phyloP scores from a whole-genome alignment of 2,113 vertebrate species.

The Platichthys flesus region DNA sequence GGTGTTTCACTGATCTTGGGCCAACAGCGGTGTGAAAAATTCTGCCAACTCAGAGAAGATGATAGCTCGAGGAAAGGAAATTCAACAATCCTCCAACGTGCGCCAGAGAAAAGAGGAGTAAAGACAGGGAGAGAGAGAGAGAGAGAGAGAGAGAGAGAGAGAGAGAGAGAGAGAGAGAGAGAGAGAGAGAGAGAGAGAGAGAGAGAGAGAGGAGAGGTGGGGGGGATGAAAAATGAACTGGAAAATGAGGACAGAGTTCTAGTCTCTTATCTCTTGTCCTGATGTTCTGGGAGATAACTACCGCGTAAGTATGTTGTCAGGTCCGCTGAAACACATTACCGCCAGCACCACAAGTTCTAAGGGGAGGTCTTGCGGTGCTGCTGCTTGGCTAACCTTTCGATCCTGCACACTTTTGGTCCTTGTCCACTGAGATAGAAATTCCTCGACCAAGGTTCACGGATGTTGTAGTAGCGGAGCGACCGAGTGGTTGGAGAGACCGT shows the following conservation, averaged over 20 bases:
- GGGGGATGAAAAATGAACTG: conserved; percentile 64
- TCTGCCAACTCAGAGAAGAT: conserved; percentile 72
- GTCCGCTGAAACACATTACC: conserved; percentile 58
- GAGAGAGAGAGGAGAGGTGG: background rate
- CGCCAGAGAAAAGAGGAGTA: conserved; percentile 39
- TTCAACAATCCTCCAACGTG: conserved; percentile 63
- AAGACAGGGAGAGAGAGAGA: conserved; percentile 2
- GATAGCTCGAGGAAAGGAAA: conserved; percentile 67
- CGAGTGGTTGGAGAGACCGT: conserved; percentile 31
- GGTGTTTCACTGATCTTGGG: conserved; percentile 73
- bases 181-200: background rate
- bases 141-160: background rate
- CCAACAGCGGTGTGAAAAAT: conserved; percentile 74
- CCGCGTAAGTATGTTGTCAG: conserved; percentile 63
- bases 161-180: background rate
- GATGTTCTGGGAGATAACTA: conserved; percentile 68
- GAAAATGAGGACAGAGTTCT: conserved; percentile 68
- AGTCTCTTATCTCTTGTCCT: conserved; percentile 65
- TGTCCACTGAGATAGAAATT: conserved; percentile 54
- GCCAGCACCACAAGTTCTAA: conserved; percentile 30
- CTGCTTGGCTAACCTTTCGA: conserved; percentile 49
- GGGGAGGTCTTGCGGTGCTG: conserved; percentile 18
- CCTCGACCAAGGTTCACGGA: conserved; percentile 44
- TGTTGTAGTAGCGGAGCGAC: conserved; percentile 13
- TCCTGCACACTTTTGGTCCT: conserved; percentile 37